Evolutionary conservation across 1,140 invertebrate species (phyloP).

Genomic region (Saccostrea echinata): DNA sequence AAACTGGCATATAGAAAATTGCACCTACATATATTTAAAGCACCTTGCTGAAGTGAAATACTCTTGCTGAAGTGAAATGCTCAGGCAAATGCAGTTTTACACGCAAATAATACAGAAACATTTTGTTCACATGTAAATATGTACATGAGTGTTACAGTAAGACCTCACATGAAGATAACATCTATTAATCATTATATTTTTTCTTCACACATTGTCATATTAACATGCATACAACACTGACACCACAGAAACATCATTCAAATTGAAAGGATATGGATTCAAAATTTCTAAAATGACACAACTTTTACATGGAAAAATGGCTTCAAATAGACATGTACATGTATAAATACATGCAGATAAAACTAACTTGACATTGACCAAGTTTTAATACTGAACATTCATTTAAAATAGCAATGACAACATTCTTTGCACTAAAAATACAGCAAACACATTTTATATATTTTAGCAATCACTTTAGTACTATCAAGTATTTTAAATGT

Average conservation of each 20-base stretch:
- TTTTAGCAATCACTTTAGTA: neutral
- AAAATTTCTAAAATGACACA: neutral
- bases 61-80: neutral
- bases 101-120: neutral
- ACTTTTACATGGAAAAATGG: neutral
- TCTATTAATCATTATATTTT: neutral
- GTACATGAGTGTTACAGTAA: neutral
- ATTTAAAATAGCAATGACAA: neutral
- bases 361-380: too few relatives aligned
- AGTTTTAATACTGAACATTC: neutral
- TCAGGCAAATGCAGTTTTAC: neutral
- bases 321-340: neutral
- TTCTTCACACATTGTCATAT: neutral
- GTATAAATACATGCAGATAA: too few relatives aligned
- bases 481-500: neutral
- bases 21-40: neutral
- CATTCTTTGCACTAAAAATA: neutral
- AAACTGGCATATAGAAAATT: conserved; percentile 31
- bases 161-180: neutral
- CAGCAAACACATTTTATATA: neutral
- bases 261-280: neutral
- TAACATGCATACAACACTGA: conserved; percentile 5
- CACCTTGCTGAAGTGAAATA: conserved; percentile 5
- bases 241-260: neutral
- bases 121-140: neutral